Evolutionary conservation across 2,888 invertebrate species (phyloP).

Genomic region (Sycophila texana): DNA sequence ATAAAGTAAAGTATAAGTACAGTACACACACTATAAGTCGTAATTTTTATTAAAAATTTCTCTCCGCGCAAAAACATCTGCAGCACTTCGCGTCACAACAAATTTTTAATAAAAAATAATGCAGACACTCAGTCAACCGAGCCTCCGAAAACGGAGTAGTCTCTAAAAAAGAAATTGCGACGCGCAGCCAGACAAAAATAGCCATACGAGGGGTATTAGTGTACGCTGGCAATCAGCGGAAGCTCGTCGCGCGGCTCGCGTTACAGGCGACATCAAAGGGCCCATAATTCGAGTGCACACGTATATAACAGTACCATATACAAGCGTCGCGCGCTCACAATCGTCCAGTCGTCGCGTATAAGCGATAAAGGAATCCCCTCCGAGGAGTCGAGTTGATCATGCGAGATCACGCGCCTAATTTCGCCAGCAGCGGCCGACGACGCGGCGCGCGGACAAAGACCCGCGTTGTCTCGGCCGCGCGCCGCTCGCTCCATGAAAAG

Average conservation of each 20-base stretch:
- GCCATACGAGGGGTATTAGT: no score
- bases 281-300: neutral
- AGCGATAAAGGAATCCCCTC: slow-evolving; percentile 2
- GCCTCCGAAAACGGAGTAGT: neutral
- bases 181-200: no score
- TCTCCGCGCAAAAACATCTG: no score
- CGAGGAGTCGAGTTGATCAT: slow-evolving; percentile 1
- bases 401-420: slow-evolving; percentile 34
- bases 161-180: neutral
- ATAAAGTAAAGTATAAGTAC: no score
- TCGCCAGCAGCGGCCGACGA: slow-evolving; percentile 17
- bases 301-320: neutral
- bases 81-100: no score
- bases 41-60: no score
- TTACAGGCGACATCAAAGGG: slow-evolving; percentile 10
- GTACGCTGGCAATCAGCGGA: neutral
- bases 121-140: no score
- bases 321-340: no score
- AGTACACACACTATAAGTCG: no score
- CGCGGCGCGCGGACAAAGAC: neutral
- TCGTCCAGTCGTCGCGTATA: no score
- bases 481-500: slow-evolving; percentile 50
- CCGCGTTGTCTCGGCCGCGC: neutral
- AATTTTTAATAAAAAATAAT: no score
- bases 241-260: neutral